Percentiles rank a stretch among this genome's conserved stretches.
Conservation (phyloP, 2,888 invertebrate species). For the Pristionchus fissidentatus region DNA sequence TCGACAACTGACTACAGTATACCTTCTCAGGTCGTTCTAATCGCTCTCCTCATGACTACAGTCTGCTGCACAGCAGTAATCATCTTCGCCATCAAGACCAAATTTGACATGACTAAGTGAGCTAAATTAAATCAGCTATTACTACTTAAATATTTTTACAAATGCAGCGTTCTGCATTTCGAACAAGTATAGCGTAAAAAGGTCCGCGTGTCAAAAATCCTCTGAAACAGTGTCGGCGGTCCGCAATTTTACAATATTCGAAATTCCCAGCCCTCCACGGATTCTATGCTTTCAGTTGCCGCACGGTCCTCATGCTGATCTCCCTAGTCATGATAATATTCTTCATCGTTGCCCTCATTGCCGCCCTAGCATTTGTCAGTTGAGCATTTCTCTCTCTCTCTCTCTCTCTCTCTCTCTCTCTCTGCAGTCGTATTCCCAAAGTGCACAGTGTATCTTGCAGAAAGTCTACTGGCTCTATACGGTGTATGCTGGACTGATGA, state of each 20-base stretch:
- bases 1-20: too few species aligned
- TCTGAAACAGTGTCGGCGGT: too few species aligned
- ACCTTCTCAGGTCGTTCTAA: too few species aligned
- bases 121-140: too few species aligned
- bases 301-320: background rate
- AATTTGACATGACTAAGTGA: slow-evolving; percentile 14
- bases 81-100: slow-evolving; percentile 28
- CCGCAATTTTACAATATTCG: too few species aligned
- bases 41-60: slow-evolving; percentile 10
- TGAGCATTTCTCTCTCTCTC: too few species aligned
- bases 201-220: too few species aligned
- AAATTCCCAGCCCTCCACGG: too few species aligned
- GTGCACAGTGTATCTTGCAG: background rate
- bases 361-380: background rate
- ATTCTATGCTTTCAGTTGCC: background rate
- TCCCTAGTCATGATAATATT: background rate
- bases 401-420: background rate
- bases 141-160: too few species aligned
- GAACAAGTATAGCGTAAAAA: too few species aligned
- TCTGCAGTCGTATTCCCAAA: background rate
- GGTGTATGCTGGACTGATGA: background rate
- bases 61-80: slow-evolving; percentile 4
- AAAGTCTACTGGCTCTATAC: background rate
- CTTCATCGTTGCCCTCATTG: background rate
- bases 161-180: background rate